phyloP scores from a whole-genome alignment of 2,113 vertebrate species.

The Takifugu flavidus region DNA sequence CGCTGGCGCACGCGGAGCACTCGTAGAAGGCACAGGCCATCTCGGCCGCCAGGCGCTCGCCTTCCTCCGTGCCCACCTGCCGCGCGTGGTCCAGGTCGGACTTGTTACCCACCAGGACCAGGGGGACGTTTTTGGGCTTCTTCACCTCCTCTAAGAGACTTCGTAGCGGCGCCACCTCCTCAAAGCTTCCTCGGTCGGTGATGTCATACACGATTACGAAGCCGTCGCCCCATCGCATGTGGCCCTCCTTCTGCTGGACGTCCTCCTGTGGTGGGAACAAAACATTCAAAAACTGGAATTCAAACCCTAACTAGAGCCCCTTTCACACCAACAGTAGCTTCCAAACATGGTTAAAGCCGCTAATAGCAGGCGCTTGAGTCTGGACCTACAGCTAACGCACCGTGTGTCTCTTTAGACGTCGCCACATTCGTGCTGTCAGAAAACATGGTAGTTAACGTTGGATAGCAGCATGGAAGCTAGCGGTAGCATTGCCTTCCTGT shows the following conservation, averaged over 20 bases:
- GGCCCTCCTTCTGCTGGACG: conserved; percentile 87
- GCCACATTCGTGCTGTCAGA: too few species aligned
- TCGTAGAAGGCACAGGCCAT: conserved; percentile 95
- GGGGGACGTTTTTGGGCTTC: conserved; percentile 90
- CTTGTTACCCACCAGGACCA: conserved; percentile 96
- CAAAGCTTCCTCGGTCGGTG: conserved; percentile 93
- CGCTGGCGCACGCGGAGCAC: conserved; percentile 92
- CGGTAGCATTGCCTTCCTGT: too few species aligned
- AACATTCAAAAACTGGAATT: neutral
- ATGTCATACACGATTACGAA: conserved; percentile 96
- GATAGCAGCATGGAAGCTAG: too few species aligned
- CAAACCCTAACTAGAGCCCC: too few species aligned
- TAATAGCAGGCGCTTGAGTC: too few species aligned
- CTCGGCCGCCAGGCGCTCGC: conserved; percentile 92
- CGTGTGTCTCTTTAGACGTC: too few species aligned
- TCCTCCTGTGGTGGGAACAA: conserved; percentile 80
- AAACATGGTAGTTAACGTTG: too few species aligned
- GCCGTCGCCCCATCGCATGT: conserved; percentile 94
- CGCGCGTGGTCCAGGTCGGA: conserved; percentile 92
- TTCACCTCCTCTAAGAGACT: conserved; percentile 91
- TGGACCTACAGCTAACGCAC: too few species aligned
- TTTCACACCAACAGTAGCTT: too few species aligned
- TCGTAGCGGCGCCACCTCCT: conserved; percentile 88
- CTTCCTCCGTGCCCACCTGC: conserved; percentile 92
- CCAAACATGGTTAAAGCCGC: too few species aligned